Conservation (phyloP, 2,888 invertebrate species). For the Drosophila birchii region DNA sequence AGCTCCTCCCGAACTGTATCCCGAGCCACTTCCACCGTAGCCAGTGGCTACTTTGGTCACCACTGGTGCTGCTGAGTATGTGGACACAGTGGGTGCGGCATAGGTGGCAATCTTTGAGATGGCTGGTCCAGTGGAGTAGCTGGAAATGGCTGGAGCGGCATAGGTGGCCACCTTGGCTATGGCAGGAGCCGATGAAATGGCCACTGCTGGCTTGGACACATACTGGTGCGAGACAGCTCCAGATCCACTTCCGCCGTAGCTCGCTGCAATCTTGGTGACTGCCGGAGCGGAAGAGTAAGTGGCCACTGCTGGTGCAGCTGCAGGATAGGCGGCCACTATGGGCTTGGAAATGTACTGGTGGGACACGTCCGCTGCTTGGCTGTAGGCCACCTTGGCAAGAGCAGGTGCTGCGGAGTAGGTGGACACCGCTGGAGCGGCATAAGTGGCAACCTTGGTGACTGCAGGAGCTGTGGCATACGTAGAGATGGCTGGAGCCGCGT, state of each 20-base stretch:
- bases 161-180: slow-evolving; percentile 61
- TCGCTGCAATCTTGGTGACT: slow-evolving; percentile 44
- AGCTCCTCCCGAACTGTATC: slow-evolving; percentile 40
- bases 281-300: slow-evolving; percentile 50
- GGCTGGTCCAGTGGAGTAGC: slow-evolving; percentile 43
- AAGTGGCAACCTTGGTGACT: slow-evolving; percentile 46
- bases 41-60: slow-evolving; percentile 59
- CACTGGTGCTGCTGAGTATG: slow-evolving; percentile 51
- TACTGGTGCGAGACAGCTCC: slow-evolving; percentile 70
- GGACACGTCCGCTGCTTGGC: slow-evolving; percentile 51
- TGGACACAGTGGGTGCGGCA: slow-evolving; percentile 56
- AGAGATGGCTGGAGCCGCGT: slow-evolving; percentile 51
- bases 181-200: slow-evolving; percentile 46
- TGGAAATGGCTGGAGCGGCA: slow-evolving; percentile 56
- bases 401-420: slow-evolving; percentile 50
- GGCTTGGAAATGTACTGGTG: slow-evolving; percentile 72
- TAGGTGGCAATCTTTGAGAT: slow-evolving; percentile 61
- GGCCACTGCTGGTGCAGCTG: slow-evolving; percentile 37
- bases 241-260: slow-evolving; percentile 35
- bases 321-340: slow-evolving; percentile 48
- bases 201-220: slow-evolving; percentile 62
- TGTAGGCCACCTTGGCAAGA: slow-evolving; percentile 40
- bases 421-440: slow-evolving; percentile 75
- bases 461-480: slow-evolving; percentile 60
- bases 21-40: slow-evolving; percentile 33